Base-by-base conservation (phyloP, 2,888 invertebrate genomes). In the Hetaerina titia region DNA sequence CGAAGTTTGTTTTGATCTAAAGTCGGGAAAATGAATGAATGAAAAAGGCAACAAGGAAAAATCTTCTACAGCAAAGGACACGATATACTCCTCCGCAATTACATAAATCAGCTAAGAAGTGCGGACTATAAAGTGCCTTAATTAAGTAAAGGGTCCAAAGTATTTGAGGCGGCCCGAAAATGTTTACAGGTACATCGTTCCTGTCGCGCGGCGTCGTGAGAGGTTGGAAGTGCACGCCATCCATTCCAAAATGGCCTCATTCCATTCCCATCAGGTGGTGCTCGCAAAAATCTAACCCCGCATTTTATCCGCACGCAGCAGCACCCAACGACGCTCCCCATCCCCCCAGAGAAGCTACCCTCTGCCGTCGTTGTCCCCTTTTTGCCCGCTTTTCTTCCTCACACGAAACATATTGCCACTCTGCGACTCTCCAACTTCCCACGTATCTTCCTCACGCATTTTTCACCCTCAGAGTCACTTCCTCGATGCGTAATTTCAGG, bases 101-200 rank as follows among this genome's bases (percentile, higher is more conserved):
- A 31, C 15, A 81, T 31, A 31, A 81, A 81, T 81, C 31, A 81
- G 15, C 25, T 2, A 9, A 31, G 13, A 31, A 81, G 13, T 31
- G 81, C 15, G 81, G 31, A 81, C 81, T 81, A 81, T 81, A 31
- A 81, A 81, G 81, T 81, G 22, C 81, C 31, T 81, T 31, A 81
- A 81, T 81, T 81, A 81, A 81, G 81, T 13, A 31, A 11, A 13
- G 7, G 81, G 31, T 13, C 81, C 15, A 6, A 31, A 81, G 31
- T 81, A 81, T 81, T 81, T 81, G 31, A 22, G 81, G 25, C 7
- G 31, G 31, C 6, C 15, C 69, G 81, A 22, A 13, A 9, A 81
- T 81, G 25, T 81, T 81, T 31, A 1, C 81, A 25, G 31, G 81
- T 81, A 31, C 31, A 45, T 45, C 45, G 25, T 9, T 19, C 31